A percentile compares a stretch with the other conserved stretches of the same genome.
Evolutionary conservation across 2,797 vertebrate species (phyloP).

Genomic region (Spinus olivaceus): DNA sequence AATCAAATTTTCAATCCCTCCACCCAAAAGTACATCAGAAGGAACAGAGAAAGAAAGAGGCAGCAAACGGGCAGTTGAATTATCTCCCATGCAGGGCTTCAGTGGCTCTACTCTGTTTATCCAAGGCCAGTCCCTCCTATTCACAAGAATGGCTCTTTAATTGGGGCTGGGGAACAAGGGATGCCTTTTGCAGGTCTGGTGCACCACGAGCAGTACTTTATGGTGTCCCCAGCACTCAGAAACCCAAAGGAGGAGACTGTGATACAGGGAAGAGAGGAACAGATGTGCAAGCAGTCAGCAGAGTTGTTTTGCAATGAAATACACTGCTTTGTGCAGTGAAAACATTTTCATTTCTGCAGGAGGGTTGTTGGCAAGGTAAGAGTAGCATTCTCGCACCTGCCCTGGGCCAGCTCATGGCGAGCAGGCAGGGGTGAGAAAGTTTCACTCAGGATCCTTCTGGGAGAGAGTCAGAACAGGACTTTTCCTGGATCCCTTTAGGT

Average conservation of each 20-base stretch:
- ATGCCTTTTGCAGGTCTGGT: not conserved
- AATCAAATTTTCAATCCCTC: constrained; percentile 23
- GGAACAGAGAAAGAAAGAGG: not conserved
- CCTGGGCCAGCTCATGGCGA: fast-evolving
- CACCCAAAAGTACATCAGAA: constrained; percentile 23
- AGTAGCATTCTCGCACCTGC: not conserved
- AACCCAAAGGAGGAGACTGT: not conserved
- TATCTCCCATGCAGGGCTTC: not conserved
- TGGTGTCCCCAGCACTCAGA: not conserved
- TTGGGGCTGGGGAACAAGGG: not conserved
- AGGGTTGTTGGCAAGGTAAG: not conserved
- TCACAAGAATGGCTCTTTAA: not conserved
- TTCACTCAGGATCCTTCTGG: not conserved
- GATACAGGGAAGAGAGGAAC: not conserved
- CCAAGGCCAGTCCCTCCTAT: not conserved
- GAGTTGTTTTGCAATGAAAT: not conserved
- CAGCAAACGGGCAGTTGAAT: not conserved
- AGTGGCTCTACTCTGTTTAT: not conserved
- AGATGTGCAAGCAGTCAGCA: not conserved
- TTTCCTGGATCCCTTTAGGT: not conserved
- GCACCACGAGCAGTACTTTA: fast-evolving
- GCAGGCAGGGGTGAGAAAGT: fast-evolving
- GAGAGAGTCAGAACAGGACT: not conserved
- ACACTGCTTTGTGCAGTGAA: not conserved
- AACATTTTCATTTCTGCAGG: not conserved